These are phyloP conservation scores for Poecile montanus DNA, from an alignment of 2,797 vertebrate genomes.

Conservation along the genomic window DNA sequence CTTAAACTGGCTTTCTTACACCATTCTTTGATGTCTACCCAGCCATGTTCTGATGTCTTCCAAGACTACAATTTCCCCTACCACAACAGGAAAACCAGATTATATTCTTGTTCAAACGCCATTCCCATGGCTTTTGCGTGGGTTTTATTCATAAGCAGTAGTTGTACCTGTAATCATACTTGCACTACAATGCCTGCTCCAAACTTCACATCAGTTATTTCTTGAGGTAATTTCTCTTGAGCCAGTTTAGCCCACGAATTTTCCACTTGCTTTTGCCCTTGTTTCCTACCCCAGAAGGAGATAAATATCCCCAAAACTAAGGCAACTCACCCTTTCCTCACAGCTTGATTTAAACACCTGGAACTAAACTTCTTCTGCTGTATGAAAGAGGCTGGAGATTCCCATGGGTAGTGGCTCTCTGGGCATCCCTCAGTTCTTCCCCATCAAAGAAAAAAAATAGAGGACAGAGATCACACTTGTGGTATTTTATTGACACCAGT, in stretches of 20 bases:
- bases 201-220: not conserved
- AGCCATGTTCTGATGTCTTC: not conserved
- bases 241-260: not conserved
- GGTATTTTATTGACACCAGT: not conserved
- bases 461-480: not conserved
- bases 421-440: not conserved
- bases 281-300: not conserved
- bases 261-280: not conserved
- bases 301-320: not conserved
- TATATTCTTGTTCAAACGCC: not conserved
- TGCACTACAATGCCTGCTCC: not conserved
- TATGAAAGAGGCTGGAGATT: not conserved
- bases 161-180: not conserved
- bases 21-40: not conserved
- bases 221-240: not conserved
- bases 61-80: not conserved
- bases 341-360: not conserved
- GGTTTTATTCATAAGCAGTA: fast-evolving
- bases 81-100: not conserved
- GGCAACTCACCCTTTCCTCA: not conserved
- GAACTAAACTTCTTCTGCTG: not conserved
- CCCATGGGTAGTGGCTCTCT: fast-evolving
- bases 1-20: not conserved
- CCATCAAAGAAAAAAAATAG: not conserved
- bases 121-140: not conserved